Conservation (phyloP, 1,140 invertebrate genomes). For the Lanistes nyassanus region DNA sequence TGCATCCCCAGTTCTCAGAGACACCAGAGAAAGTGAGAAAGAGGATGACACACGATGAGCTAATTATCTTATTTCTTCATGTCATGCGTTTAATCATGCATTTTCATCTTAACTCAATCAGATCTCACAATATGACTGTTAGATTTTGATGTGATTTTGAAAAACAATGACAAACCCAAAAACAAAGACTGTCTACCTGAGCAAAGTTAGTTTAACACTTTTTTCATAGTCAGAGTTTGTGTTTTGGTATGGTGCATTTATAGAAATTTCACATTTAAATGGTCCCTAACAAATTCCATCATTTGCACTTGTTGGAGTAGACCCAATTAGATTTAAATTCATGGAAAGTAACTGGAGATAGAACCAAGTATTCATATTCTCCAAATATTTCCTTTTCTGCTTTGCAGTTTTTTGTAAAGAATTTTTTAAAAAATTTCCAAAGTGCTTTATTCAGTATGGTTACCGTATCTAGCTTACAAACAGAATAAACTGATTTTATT, state of each 20-base stretch:
- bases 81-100: not conserved
- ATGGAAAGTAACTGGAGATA: not conserved
- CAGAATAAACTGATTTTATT: not conserved
- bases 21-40: slow-evolving; percentile 51
- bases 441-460: not conserved
- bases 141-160: too few species aligned
- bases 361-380: not conserved
- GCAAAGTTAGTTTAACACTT: not conserved
- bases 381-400: not conserved
- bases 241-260: not conserved
- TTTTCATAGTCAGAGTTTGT: not conserved
- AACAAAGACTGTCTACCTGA: not conserved
- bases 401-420: not conserved
- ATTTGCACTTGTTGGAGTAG: not conserved
- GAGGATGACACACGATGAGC: not conserved
- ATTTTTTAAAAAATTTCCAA: not conserved
- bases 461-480: not conserved
- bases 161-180: too few species aligned
- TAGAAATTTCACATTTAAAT: too few species aligned
- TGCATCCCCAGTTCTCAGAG: slow-evolving; percentile 58
- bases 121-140: not conserved
- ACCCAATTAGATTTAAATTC: not conserved
- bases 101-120: not conserved
- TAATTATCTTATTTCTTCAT: not conserved
- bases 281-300: too few species aligned